Evolutionary conservation across 2,888 invertebrate species (phyloP), one percentile per base, ranked within the genome.

Genomic region (Melanophora roralis): DNA sequence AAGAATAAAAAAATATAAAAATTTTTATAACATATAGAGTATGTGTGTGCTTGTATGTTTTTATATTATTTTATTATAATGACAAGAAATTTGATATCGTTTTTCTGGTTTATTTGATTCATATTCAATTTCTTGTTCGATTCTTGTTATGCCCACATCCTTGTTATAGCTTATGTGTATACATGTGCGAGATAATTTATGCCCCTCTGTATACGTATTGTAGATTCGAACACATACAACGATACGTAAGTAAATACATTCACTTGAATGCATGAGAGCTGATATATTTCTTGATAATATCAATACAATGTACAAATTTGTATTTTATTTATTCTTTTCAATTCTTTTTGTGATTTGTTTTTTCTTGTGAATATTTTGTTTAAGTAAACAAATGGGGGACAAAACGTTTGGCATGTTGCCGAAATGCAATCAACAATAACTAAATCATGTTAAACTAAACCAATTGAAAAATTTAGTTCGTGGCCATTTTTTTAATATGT

Each of bases 371-470:
- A 38, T 49, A 45, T 53, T 40, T 40, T 68, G 27, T 12, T 12
- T 12, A 16, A 36, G 60, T 23, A 67, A 23, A 43, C 2, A 38
- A n/a, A 53, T 43, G 38, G n/a, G 19, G 68, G 64, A 71, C 43
- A 51, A 43, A 53, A 59, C 64, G 23, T 71, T 79, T 79, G 79
- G 79, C 79, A 71, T 65, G 74, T 75, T 79, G 79, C 79, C 79
- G 69, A 79, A 71, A 69, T 74, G 79, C 74, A 79, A 79, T 79
- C 79, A 79, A 69, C 57, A 79, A 74, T 53, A 74, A 78, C 43
- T 45, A 74, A 74, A 69, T 78, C 69, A 27, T 78, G 68, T 74
- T 69, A 57, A 78, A 79, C 64, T 71, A 71, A 79, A 79, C 74
- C 69, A 79, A 79, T 79, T 74, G 59, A 34, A 60, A 65, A 60